A percentile compares a stretch with the other conserved stretches of the same genome.
Conservation (phyloP, 2,797 vertebrate species). For the Sebastes kiyomatsui region DNA sequence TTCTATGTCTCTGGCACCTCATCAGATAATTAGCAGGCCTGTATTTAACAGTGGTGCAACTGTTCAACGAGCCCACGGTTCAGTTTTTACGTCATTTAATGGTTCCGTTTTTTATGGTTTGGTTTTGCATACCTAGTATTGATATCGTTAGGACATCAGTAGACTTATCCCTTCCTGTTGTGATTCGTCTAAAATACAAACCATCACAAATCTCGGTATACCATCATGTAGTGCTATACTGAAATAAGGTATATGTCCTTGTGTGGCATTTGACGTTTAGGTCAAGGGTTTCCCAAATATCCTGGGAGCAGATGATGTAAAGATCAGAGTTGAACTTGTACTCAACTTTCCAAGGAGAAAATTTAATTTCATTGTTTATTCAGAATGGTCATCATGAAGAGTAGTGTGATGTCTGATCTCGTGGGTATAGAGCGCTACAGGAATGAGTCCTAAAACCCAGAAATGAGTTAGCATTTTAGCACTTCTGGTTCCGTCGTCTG, state of each 20-base stretch:
- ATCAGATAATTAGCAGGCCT: too few relatives aligned
- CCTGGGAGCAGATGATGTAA: neutral
- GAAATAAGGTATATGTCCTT: neutral
- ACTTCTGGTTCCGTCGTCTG: too few relatives aligned
- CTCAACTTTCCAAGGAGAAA: neutral
- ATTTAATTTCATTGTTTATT: neutral
- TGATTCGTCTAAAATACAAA: neutral
- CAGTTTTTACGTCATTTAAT: too few relatives aligned
- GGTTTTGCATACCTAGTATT: too few relatives aligned
- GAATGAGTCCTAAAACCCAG: too few relatives aligned
- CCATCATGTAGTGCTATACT: neutral
- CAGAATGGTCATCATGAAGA: neutral
- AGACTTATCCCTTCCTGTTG: neutral
- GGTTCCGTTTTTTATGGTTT: too few relatives aligned
- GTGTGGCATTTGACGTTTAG: neutral
- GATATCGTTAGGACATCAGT: neutral
- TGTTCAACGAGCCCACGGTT: too few relatives aligned
- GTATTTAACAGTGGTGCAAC: too few relatives aligned
- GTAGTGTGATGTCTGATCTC: neutral
- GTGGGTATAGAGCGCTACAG: accelerated
- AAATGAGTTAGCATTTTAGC: too few relatives aligned
- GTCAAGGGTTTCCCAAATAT: neutral
- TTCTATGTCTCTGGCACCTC: too few relatives aligned
- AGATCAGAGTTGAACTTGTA: neutral
- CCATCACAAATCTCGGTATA: neutral